Base-by-base conservation (phyloP, 2,113 vertebrate genomes). In the Chaetodon trifascialis region DNA sequence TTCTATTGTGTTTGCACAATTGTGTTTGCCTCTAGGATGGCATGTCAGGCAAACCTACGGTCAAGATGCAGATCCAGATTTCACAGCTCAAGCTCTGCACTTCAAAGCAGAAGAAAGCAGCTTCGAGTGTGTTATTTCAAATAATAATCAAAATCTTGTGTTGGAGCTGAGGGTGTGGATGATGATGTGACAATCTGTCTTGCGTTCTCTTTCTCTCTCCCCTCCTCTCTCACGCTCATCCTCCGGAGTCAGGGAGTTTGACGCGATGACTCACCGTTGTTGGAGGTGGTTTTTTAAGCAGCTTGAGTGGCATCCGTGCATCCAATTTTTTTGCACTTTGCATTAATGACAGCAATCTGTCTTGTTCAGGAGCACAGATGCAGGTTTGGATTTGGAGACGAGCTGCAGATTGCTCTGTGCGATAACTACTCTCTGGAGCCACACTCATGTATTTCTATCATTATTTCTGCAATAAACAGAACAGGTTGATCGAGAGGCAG, bases 341-440 rank as follows among this genome's bases (percentile, higher is more conserved):
- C 58, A 88, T 86, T 87, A 88, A 87, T 59, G 59, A 54, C 82
- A 86, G 66, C 88, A 84, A 81, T 89, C 83, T 86, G 85, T 90
- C 76, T 79, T 44, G 47, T 58, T 83, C 60, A 60, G 67, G 51
- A 71, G 46, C 84, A 65, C 86, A 89, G 81, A 91, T 79, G 90
- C 85, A 89, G 72, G 79, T 80, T 74, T 84, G 71, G 80, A 60
- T 85, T 72, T 59, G 55, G 44, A 81, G 74, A 73, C 38, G 16
- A 66, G 75, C 76, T 73, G 56, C 79, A 80, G 86, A 88, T 90
- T 82, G 79, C 63, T n/a, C 10, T 0, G 15, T 54, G 38, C 66
- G 79, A 90, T 91, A 81, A 86, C 66, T 80, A 11, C 65, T 79
- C 64, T 83, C 51, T 11, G 2, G 80, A 60, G 79, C 46, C 52